Percentiles rank a stretch among this genome's conserved stretches.
Conservation (phyloP, 2,888 invertebrate genomes). For the Steinernema hermaphroditum region DNA sequence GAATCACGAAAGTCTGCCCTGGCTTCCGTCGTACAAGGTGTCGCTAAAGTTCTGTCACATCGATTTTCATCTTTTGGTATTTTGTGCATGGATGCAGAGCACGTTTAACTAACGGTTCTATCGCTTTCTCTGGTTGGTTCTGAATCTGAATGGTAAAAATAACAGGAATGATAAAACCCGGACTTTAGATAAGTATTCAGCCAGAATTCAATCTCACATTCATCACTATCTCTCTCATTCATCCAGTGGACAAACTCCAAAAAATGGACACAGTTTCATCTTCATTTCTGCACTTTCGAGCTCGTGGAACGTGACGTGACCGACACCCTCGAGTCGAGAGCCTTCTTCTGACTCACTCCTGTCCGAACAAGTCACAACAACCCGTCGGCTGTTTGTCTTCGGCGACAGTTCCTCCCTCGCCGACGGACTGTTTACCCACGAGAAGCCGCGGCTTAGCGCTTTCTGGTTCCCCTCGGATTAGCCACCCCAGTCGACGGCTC, state of each 20-base stretch:
- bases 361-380: conserved; percentile 5
- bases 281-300: no score
- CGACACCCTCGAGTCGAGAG: not conserved
- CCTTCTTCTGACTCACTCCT: conserved; percentile 1
- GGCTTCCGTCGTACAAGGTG: no score
- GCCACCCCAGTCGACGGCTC: not conserved
- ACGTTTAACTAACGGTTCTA: no score
- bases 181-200: no score
- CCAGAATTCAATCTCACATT: no score
- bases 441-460: conserved; percentile 10
- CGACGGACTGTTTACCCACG: not conserved
- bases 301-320: no score
- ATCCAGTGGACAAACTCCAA: not conserved
- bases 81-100: no score
- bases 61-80: no score
- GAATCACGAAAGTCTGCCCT: no score
- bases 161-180: not conserved
- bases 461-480: not conserved
- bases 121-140: no score
- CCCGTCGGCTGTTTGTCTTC: conserved; percentile 14
- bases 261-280: not conserved
- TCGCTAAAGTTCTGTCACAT: no score
- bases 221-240: not conserved
- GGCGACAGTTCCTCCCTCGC: not conserved
- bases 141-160: not conserved